Evolutionary conservation across 2,888 invertebrate species (phyloP).

Genomic region (Stramonita haemastoma): DNA sequence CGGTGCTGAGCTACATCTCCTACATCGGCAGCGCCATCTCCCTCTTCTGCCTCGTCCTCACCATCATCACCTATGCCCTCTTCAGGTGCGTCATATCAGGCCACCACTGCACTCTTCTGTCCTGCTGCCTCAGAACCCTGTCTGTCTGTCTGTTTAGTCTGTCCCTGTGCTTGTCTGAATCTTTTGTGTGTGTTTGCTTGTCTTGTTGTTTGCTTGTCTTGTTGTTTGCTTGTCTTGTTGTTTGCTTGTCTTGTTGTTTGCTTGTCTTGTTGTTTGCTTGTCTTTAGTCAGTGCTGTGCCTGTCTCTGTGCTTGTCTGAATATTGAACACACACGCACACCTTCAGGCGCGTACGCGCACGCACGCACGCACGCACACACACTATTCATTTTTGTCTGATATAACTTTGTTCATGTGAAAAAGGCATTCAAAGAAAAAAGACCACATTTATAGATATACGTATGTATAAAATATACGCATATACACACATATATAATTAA

Average conservation of each 20-base stretch:
- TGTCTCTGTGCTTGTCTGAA: neutral
- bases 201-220: neutral
- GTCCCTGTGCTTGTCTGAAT: neutral
- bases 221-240: neutral
- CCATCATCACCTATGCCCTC: slow-evolving; percentile 78
- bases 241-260: neutral
- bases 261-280: neutral
- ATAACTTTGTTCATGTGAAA: too few relatives aligned
- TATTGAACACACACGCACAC: too few relatives aligned
- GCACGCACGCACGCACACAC: too few relatives aligned
- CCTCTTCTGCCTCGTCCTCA: slow-evolving; percentile 77
- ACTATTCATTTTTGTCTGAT: too few relatives aligned
- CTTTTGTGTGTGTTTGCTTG: neutral
- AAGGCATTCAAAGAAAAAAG: too few relatives aligned
- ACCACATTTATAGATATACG: too few relatives aligned
- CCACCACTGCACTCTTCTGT: neutral
- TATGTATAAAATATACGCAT: too few relatives aligned
- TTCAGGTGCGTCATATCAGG: slow-evolving; percentile 75
- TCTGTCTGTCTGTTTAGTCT: neutral
- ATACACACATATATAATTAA: too few relatives aligned
- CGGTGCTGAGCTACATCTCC: slow-evolving; percentile 77
- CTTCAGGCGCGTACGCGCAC: too few relatives aligned
- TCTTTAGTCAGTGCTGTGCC: too few relatives aligned
- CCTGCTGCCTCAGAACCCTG: neutral
- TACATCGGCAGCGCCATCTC: slow-evolving; percentile 66